phyloP scores from a whole-genome alignment of 2,888 invertebrate genomes.

The Theretra japonica region DNA sequence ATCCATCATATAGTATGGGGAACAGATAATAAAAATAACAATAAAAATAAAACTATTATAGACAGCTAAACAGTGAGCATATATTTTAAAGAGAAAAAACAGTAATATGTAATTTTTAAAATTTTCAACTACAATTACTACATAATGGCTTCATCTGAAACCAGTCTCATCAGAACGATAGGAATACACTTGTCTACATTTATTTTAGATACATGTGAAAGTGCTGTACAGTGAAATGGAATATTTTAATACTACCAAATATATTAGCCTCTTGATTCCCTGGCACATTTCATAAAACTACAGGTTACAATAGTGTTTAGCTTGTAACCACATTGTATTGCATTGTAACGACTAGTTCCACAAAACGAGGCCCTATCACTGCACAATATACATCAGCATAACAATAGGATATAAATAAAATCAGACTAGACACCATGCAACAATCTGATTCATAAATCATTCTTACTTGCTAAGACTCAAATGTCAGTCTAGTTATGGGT shows the following conservation, averaged over 20 bases:
- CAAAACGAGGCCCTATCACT: slow-evolving; percentile 19
- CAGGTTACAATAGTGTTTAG: slow-evolving; percentile 22
- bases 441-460: slow-evolving; percentile 8
- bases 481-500: background rate
- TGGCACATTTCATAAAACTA: slow-evolving; percentile 32
- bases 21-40: background rate
- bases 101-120: slow-evolving; percentile 24
- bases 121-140: background rate
- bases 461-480: slow-evolving; percentile 11
- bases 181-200: slow-evolving; percentile 10
- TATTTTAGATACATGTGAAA: background rate
- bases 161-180: slow-evolving; percentile 3
- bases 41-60: slow-evolving; percentile 47
- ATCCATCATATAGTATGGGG: background rate
- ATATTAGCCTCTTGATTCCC: slow-evolving; percentile 28
- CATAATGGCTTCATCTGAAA: slow-evolving; percentile 12
- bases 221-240: slow-evolving; percentile 26
- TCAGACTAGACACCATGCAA: slow-evolving; percentile 11
- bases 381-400: slow-evolving; percentile 14
- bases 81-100: slow-evolving; percentile 36
- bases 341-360: slow-evolving; percentile 27
- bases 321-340: background rate
- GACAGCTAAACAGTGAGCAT: slow-evolving; percentile 74
- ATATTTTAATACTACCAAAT: slow-evolving; percentile 28
- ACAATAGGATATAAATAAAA: slow-evolving; percentile 13